Evolutionary conservation across 2,113 vertebrate genomes (phyloP), one percentile per base, ranked within the genome.

Genomic region (Tympanuchus pallidicinctus): DNA sequence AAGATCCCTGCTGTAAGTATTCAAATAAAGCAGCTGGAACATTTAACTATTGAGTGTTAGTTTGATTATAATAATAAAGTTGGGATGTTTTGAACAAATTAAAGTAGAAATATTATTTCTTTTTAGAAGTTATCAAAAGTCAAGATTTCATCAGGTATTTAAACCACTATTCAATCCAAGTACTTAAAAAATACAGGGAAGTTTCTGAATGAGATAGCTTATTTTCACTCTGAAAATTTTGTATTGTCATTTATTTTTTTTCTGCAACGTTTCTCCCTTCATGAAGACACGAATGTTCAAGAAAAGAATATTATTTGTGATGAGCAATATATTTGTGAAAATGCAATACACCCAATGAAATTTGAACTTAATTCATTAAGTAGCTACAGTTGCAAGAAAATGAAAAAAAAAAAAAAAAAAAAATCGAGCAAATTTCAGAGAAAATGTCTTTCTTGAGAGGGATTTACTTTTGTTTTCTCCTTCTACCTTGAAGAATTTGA

Each of bases 301-400:
- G 19, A 3, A 79, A 73, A 82, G 17, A 43, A 48, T 3, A 0
- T 0, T 1, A 1, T 4, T 54, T 57, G 1, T 56, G 19, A 22
- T 34, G 13, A 78, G 30, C 3, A n/a, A 30, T 3, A 3, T 36
- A 24, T 27, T 75, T 79, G 5, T 22, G 28, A 75, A 94, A 85
- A 82, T 30, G 5, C 10, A 82, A 4, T 61, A 69, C 61, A 67
- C 42, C 42, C 15, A 0, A 22, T 24, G 57, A 20, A 27, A 61
- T 48, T 65, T 73, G 6, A 80, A 80, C 6, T 38, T 73, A 52
- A 61, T 70, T 80, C 1, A 40, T 67, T 59, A 65, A 73, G 25
- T 19, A 25, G 4, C 2, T 69, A 90, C 76, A 82, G 74, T 60
- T 61, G 3, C 4, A 84, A 47, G 38, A 67, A 47, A 75, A 76